Conservation (phyloP, 2,888 invertebrate species). For the Drosophila ezoana region DNA sequence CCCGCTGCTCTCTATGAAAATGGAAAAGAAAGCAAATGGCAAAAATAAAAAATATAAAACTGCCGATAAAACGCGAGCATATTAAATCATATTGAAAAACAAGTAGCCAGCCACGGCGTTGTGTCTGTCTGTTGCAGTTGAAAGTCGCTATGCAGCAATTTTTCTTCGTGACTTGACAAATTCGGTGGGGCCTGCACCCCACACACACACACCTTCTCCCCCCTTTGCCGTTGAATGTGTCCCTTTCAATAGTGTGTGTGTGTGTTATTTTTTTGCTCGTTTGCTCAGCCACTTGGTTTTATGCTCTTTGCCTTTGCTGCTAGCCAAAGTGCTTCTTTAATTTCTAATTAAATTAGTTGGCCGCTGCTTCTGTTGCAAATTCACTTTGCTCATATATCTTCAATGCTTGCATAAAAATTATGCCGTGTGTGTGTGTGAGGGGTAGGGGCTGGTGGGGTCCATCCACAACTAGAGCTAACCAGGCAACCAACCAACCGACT, state of each 20-base stretch:
- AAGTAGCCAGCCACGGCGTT: conserved; percentile 7
- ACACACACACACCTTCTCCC: conserved; percentile 7
- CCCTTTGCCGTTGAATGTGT: conserved; percentile 37
- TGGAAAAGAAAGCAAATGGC: conserved; percentile 73
- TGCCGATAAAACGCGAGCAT: conserved; percentile 63
- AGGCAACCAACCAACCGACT: conserved; percentile 44
- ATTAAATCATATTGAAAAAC: conserved; percentile 44
- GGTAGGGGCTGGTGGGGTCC: conserved; percentile 5
- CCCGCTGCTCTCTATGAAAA: conserved; percentile 61
- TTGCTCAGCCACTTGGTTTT: conserved; percentile 36
- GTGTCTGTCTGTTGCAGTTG: conserved; percentile 25
- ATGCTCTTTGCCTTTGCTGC: conserved; percentile 40
- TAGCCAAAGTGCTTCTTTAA: conserved; percentile 56
- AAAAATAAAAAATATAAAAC: conserved; percentile 39
- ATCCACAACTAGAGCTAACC: conserved; percentile 23
- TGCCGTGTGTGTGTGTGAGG: conserved; percentile 34
- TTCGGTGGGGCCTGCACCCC: conserved; percentile 55
- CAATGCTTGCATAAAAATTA: conserved; percentile 28
- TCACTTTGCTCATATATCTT: conserved; percentile 49
- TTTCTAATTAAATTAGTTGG: conserved; percentile 77
- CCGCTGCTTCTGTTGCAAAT: conserved; percentile 34
- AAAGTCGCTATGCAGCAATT: conserved; percentile 50
- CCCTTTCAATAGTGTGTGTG: conserved; percentile 47
- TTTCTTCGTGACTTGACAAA: conserved; percentile 76
- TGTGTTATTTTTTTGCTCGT: conserved; percentile 46